These are phyloP conservation scores for Ypsolopha scabrella DNA, from an alignment of 2,888 invertebrate genomes.

Conservation along the genomic window DNA sequence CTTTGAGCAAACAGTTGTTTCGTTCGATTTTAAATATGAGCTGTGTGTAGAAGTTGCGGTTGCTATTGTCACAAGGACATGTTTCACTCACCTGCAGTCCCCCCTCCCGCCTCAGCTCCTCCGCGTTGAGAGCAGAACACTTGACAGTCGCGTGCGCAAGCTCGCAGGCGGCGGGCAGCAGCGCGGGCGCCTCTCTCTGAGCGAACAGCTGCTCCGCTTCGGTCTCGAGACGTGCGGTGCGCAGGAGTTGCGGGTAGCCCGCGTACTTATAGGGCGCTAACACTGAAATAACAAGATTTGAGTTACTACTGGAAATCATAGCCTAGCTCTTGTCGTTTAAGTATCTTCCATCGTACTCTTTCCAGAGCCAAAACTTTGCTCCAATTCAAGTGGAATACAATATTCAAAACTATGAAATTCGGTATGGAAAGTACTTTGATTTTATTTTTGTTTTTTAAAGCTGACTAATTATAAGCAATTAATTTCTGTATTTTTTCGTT, in stretches of 20 bases:
- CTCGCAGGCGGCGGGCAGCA: constrained; percentile 93
- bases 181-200: constrained; percentile 32
- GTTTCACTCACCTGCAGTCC: constrained; percentile 80
- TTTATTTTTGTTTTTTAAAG: no score
- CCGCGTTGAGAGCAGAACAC: constrained; percentile 97
- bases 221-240: constrained; percentile 94
- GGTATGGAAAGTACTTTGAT: background rate
- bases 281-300: constrained; percentile 59
- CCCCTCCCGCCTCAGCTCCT: constrained; percentile 94
- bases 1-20: no score
- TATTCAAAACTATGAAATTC: background rate
- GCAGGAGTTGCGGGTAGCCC: constrained; percentile 96
- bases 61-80: background rate
- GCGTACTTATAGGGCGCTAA: constrained; percentile 98
- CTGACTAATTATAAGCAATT: no score
- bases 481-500: no score
- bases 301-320: background rate
- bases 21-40: no score
- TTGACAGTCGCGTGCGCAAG: constrained; percentile 96
- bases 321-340: background rate
- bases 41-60: no score
- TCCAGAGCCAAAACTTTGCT: no score
- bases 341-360: no score
- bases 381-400: background rate
- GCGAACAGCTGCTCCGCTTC: constrained; percentile 92